Base-by-base conservation (phyloP, 1,140 invertebrate species). In the Zaprionus vittiger region DNA sequence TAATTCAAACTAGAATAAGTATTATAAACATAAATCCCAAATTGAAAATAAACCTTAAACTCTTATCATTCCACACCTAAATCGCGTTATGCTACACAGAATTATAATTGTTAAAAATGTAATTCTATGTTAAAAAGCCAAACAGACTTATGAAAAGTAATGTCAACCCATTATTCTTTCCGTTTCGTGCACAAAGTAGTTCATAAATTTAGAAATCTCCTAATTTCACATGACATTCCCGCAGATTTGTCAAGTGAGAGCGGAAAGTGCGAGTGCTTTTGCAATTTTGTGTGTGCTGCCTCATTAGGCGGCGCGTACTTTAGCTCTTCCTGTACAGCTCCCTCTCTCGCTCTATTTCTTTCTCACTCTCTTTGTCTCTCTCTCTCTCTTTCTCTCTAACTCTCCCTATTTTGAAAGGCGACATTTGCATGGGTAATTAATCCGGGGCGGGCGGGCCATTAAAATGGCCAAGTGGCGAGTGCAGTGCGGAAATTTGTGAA, bases 341-440 rank as follows among this genome's bases (percentile, higher is more conserved):
- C 26, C 28, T 12, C 28, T 57, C n/a, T 17, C 20, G 2, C 20
- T 22, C 20, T 22, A 2, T 22, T 1, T 22, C 20, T 22, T 2
- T 22, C 11, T 38, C 20, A 0, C 57, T 60, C 31, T 60, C 20
- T 57, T 1, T 37, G 11, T 38, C n/a, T 9, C n/a, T 12, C 31
- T 59, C 31, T 12, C 31, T 59, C 9, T 59, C 56, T 31, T 6
- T 11, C 26, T 57, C 24, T 28, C n/a, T 20, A 2, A 9, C 56
- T 59, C 12, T 59, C 34, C 0, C n/a, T 60, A 22, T 60, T 38
- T 22, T 24, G 17, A 17, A 17, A 20, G 47, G 20, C 47, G 47
- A 66, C 80, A 87, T 83, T 87, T 87, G 83, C 83, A 87, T 87
- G 83, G 84, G 80, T 79, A 89, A 87, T 87, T 89, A 87, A 89